Evolutionary conservation across 2,888 invertebrate genomes (phyloP).

Genomic region (Cryptus armator): DNA sequence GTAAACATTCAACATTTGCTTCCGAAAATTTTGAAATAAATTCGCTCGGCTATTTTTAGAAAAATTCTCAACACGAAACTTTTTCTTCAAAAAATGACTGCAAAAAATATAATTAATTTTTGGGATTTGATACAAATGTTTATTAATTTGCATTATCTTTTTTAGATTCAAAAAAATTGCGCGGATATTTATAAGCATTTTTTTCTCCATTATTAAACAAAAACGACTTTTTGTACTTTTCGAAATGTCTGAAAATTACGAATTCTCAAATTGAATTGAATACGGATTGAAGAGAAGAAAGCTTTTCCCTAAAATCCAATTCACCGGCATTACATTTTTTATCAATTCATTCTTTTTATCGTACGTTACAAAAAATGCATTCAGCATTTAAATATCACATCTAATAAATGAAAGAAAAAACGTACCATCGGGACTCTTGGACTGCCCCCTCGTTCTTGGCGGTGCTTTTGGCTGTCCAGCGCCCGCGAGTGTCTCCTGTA

Average conservation of each 20-base stretch:
- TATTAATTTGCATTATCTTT: too few species aligned
- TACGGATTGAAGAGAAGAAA: too few species aligned
- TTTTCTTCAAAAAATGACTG: background rate
- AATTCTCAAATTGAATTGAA: too few species aligned
- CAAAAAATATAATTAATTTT: background rate
- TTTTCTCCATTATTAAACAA: too few species aligned
- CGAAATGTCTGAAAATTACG: too few species aligned
- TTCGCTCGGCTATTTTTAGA: background rate
- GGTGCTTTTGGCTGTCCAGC: slow-evolving; percentile 81
- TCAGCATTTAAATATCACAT: background rate
- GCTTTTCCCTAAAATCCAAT: too few species aligned
- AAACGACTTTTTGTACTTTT: too few species aligned
- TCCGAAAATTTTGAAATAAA: slow-evolving; percentile 1
- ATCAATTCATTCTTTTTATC: too few species aligned
- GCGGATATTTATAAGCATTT: too few species aligned
- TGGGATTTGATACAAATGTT: too few species aligned
- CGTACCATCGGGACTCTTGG: slow-evolving; percentile 86
- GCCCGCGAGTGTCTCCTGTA: slow-evolving; percentile 85
- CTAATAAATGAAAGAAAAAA: slow-evolving; percentile 28
- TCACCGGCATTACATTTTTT: too few species aligned
- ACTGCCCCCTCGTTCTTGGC: slow-evolving; percentile 83
- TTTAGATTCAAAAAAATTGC: too few species aligned
- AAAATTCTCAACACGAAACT: background rate
- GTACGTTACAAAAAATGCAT: background rate
- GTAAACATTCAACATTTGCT: slow-evolving; percentile 9